Evolutionary conservation across 1,140 invertebrate genomes (phyloP).

Genomic region (Eupeodes corollae): DNA sequence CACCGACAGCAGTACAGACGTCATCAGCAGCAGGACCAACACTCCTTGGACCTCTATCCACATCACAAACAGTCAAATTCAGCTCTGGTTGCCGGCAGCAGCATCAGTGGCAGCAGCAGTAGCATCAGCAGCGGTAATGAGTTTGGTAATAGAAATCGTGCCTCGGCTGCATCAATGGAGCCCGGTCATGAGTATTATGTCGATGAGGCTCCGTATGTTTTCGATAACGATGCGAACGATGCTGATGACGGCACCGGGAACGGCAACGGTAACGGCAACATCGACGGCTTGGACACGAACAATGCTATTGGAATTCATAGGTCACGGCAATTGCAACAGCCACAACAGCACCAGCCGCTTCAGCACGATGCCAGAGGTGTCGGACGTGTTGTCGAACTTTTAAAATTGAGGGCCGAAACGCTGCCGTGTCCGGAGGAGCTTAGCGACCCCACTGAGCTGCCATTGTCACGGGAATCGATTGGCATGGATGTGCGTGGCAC

Average conservation of each 20-base stretch:
- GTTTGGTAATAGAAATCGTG: conserved; percentile 7
- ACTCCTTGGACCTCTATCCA: not conserved
- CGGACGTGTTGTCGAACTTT: conserved; percentile 38
- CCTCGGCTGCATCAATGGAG: conserved; percentile 1
- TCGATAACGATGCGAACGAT: not conserved
- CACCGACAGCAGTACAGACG: not conserved
- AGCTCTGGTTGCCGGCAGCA: conserved; percentile 16
- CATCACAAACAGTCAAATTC: not conserved
- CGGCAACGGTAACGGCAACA: conserved; percentile 11
- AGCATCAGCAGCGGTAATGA: conserved; percentile 15
- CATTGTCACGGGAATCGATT: conserved; percentile 38
- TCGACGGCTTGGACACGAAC: conserved; percentile 18
- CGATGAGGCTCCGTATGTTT: conserved; percentile 16
- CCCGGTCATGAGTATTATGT: conserved; percentile 6
- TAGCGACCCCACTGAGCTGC: conserved; percentile 47
- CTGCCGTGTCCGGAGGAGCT: conserved; percentile 53
- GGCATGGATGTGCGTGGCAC: conserved; percentile 34
- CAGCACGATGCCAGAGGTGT: conserved; percentile 16
- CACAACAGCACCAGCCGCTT: conserved; percentile 16
- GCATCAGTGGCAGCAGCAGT: conserved; percentile 21
- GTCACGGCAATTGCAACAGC: not conserved
- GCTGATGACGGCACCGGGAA: not conserved
- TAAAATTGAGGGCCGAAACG: conserved; percentile 50
- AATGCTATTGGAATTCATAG: conserved; percentile 13
- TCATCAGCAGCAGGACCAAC: not conserved